Conservation (phyloP, 2,888 invertebrate genomes). For the Drosophila mimetica region DNA sequence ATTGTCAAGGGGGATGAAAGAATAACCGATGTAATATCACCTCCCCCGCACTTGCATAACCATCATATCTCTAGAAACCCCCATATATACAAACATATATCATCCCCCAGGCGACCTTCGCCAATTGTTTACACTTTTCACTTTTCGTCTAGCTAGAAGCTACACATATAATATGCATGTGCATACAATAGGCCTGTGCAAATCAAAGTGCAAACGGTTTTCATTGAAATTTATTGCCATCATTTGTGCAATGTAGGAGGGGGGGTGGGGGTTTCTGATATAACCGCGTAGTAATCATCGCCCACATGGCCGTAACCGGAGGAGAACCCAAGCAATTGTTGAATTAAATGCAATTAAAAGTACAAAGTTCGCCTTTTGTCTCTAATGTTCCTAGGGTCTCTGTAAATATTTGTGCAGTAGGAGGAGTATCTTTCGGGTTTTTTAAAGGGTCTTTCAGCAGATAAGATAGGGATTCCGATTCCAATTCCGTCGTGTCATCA, state of each 20-base stretch:
- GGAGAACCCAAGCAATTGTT: constrained; percentile 28
- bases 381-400: neutral
- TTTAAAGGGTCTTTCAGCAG: neutral
- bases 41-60: constrained; percentile 1
- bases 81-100: neutral
- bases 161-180: neutral
- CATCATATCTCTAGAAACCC: neutral
- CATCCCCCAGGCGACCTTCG: constrained; percentile 29
- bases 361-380: constrained; percentile 37
- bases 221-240: constrained; percentile 65
- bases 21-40: neutral
- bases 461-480: constrained; percentile 25
- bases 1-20: neutral
- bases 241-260: constrained; percentile 29
- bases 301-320: constrained; percentile 18
- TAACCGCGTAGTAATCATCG: constrained; percentile 13
- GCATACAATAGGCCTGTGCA: neutral
- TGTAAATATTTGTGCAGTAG: neutral
- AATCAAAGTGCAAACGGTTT: constrained; percentile 42
- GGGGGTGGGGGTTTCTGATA: no score
- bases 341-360: constrained; percentile 44
- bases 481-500: constrained; percentile 16
- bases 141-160: constrained; percentile 27
- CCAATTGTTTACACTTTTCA: constrained; percentile 44
- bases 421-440: neutral